Evolutionary conservation across 2,888 invertebrate species (phyloP).

Genomic region (Diaphora mendica): DNA sequence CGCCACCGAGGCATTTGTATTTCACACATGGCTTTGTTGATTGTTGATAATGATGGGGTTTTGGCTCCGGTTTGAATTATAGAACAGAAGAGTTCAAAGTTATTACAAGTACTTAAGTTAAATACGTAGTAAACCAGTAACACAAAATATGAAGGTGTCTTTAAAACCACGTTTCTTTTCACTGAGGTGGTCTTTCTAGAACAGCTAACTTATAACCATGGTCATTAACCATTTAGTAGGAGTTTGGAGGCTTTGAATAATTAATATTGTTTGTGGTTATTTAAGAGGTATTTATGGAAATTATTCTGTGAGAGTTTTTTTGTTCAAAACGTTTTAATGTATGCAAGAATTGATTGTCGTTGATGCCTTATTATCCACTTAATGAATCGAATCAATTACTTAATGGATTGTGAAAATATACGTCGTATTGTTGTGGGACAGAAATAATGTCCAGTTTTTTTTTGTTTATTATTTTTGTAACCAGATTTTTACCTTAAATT

Average conservation of each 20-base stretch:
- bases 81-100: neutral
- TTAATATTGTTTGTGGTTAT: constrained; percentile 12
- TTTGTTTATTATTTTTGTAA: neutral
- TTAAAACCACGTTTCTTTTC: neutral
- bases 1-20: too few species aligned
- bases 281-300: constrained; percentile 40
- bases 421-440: neutral
- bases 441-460: constrained; percentile 10
- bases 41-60: too few species aligned
- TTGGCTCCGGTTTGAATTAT: neutral
- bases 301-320: constrained; percentile 32
- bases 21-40: too few species aligned
- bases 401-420: constrained; percentile 12
- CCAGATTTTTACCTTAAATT: neutral
- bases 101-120: neutral
- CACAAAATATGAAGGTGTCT: neutral
- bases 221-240: neutral
- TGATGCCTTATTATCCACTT: constrained; percentile 27
- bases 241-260: constrained; percentile 4
- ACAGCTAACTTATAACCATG: neutral
- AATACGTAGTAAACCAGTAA: neutral
- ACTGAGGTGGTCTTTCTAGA: constrained; percentile 2
- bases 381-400: constrained; percentile 34
- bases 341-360: constrained; percentile 38
- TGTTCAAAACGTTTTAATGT: constrained; percentile 39